Percentiles rank a stretch among this genome's conserved stretches.
Conservation (phyloP, 2,797 vertebrate genomes). For the Epinephelus malabaricus region DNA sequence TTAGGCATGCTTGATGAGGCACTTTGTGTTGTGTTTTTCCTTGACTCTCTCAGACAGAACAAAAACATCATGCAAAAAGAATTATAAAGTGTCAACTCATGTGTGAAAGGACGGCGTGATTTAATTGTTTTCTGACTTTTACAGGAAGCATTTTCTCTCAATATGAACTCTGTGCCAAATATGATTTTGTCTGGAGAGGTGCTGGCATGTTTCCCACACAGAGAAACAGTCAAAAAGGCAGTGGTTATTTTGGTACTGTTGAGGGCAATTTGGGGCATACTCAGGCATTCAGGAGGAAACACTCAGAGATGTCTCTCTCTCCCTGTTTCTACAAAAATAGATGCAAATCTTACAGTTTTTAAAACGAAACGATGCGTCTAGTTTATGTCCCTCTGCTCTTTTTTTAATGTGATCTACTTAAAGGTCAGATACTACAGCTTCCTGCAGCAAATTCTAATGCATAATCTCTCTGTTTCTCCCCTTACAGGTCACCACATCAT, state of each 20-base stretch:
- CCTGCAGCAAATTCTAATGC: background rate
- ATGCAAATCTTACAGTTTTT: conserved; percentile 6
- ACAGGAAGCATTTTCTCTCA: conserved; percentile 24
- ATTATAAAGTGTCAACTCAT: background rate
- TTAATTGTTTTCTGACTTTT: conserved; percentile 7
- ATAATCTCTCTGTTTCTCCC: conserved; percentile 35
- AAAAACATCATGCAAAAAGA: conserved; percentile 4
- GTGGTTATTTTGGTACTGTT: conserved; percentile 55
- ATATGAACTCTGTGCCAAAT: conserved; percentile 1
- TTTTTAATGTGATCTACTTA: background rate
- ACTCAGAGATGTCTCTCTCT: conserved; percentile 23
- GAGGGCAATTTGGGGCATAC: conserved; percentile 39
- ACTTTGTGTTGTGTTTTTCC: background rate
- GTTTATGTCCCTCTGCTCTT: background rate
- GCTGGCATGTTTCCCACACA: conserved; percentile 53
- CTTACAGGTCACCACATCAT: conserved; percentile 80
- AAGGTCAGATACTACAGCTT: background rate
- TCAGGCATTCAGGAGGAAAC: conserved; percentile 56
- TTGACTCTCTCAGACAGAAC: conserved; percentile 4
- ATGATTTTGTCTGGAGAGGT: conserved; percentile 13
- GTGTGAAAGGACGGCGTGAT: background rate
- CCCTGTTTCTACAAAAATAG: conserved; percentile 23
- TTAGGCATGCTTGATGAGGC: background rate
- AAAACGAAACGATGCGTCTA: background rate
- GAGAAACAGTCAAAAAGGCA: conserved; percentile 1